These are phyloP conservation scores for Bucorvus abyssinicus DNA, from an alignment of 2,797 vertebrate genomes.

Conservation along the genomic window DNA sequence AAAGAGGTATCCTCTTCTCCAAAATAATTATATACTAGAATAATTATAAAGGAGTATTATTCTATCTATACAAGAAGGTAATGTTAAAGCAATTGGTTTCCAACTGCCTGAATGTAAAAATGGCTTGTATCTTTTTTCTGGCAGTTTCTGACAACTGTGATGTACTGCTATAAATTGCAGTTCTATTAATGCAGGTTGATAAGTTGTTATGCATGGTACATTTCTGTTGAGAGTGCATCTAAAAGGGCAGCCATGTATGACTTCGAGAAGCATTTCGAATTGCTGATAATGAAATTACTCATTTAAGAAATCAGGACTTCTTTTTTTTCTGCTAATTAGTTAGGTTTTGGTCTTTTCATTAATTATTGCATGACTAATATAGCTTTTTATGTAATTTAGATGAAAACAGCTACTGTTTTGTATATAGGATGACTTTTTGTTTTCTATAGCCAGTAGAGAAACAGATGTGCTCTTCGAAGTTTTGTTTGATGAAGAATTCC, in stretches of 20 bases:
- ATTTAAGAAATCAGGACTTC: not conserved
- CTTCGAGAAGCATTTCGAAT: not conserved
- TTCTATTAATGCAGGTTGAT: not conserved
- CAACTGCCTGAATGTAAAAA: not conserved
- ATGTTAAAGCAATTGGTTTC: not conserved
- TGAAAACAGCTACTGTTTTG: not conserved
- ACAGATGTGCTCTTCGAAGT: conserved; percentile 95
- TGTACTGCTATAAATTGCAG: not conserved
- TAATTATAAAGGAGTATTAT: not conserved
- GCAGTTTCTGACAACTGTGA: not conserved
- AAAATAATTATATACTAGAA: not conserved
- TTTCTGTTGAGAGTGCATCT: not conserved
- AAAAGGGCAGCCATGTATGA: not conserved
- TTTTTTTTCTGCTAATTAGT: not conserved
- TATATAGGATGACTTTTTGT: not conserved
- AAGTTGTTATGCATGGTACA: not conserved
- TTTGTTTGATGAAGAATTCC: conserved; percentile 96
- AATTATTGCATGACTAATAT: not conserved
- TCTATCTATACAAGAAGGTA: not conserved
- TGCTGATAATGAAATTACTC: not conserved
- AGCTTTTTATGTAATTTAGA: not conserved
- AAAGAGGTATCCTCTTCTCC: not conserved
- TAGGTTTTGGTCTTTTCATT: not conserved
- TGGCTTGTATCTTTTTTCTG: not conserved
- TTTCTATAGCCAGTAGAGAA: conserved; percentile 86